Evolutionary conservation across 2,888 invertebrate species (phyloP).

Genomic region (Philopedon plagiatum): DNA sequence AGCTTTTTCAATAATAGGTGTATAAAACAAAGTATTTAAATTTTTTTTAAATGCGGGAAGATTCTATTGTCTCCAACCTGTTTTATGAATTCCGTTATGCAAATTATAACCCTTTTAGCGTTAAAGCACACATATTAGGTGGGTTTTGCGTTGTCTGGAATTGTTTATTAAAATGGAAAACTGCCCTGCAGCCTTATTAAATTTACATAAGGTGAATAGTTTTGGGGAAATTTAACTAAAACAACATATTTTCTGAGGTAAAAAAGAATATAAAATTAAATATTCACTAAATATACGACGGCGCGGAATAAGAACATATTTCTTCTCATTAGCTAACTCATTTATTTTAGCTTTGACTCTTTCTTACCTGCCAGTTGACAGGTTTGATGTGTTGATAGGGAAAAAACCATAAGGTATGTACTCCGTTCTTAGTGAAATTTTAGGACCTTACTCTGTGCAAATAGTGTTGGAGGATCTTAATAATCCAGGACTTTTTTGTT

Average conservation of each 20-base stretch:
- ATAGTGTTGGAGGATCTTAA: constrained; percentile 35
- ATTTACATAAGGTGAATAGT: background rate
- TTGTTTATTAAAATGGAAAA: background rate
- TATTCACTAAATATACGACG: too few relatives aligned
- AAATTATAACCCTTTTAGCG: background rate
- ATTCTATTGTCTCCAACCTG: too few relatives aligned
- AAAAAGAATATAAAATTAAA: background rate
- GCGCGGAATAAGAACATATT: too few relatives aligned
- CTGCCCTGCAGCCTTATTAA: background rate
- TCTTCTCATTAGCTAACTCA: too few relatives aligned
- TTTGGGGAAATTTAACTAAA: background rate
- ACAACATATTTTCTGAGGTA: background rate
- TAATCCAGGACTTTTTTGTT: constrained; percentile 13
- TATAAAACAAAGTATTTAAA: too few relatives aligned
- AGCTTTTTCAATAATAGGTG: too few relatives aligned
- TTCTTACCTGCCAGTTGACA: too few relatives aligned
- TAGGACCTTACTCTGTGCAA: constrained; percentile 28
- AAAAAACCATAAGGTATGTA: too few relatives aligned
- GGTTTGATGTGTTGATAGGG: too few relatives aligned
- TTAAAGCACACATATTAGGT: background rate
- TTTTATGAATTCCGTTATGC: too few relatives aligned
- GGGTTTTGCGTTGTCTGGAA: background rate
- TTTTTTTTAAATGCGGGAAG: too few relatives aligned
- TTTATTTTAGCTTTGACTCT: too few relatives aligned
- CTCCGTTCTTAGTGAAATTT: constrained; percentile 19